Base-by-base conservation (phyloP, 2,113 vertebrate genomes). In the Hippocampus comes region DNA sequence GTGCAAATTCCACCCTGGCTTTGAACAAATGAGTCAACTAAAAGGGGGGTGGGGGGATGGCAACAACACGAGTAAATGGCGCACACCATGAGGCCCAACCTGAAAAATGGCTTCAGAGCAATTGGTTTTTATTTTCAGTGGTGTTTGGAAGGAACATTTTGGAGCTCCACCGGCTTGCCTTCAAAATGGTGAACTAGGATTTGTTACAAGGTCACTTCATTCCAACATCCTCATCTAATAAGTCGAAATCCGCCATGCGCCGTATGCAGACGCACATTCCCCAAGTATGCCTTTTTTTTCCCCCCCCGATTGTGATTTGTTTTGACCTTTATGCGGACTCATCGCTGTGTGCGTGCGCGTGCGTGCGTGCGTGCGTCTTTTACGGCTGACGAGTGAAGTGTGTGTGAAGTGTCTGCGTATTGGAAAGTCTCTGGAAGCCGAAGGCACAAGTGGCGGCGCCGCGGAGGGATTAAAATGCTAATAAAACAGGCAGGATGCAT, bases 61-160 rank as follows among this genome's bases (percentile, higher is more conserved):
- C 18, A 17, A 15, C 48, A 18, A 51, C 17, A 18, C 17, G 7
- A 18, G 51, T 6, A 55, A 3, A 30, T n/a, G 2, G 9, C 51
- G 51, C 51, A 9, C 25, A 59, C 1, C 25, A 27, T 2, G 5
- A 30, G 87, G 91, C 91, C 91, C 93, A 91, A 93, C 51, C 21
- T 93, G 89, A 83, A 91, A 92, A 92, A 88, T 87, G 80, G 91
- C 91, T 91, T 92, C 83, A 88, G 78, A 79, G 73, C 82, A 84
- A 78, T 23, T 77, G 79, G 30, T 88, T 92, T 92, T 91, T 86
- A 90, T 91, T 88, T 90, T 87, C 78, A 48, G 64, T 63, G 57
- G 38, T 0, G 21, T 23, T 43, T 43, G 43, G 21, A 43, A 23
- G 63, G 12, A 14, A 43, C 14, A 64, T 8, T 46, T 12, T 15